Evolutionary conservation across 2,113 vertebrate species (phyloP).

Genomic region (Terrapene triunguis): DNA sequence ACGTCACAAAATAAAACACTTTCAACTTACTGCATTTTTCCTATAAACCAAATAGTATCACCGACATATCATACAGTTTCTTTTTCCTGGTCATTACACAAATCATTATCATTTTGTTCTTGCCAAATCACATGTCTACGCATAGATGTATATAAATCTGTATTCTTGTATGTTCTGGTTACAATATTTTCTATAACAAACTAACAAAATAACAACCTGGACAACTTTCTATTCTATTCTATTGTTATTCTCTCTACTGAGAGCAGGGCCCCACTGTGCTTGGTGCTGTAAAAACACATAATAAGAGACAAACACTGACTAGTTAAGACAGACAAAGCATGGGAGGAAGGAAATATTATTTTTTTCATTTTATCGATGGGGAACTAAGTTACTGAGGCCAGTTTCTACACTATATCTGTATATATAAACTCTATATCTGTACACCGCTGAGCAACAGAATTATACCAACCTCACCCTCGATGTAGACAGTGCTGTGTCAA

Average conservation of each 20-base stretch:
- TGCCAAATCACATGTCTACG: not conserved
- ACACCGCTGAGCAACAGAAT: not conserved
- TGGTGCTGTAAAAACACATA: not conserved
- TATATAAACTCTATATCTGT: not conserved
- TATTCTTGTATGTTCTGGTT: not conserved
- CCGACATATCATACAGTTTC: not conserved
- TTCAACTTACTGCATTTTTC: not conserved
- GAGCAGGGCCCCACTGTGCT: fast-evolving
- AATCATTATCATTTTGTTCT: not conserved
- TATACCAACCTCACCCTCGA: not conserved
- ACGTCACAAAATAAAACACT: not conserved
- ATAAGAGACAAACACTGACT: not conserved
- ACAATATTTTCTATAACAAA: not conserved
- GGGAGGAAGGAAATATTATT: not conserved
- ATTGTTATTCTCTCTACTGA: not conserved
- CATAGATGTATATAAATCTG: not conserved
- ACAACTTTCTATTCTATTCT: not conserved
- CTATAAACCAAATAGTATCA: not conserved
- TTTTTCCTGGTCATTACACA: not conserved
- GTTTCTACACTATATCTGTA: not conserved
- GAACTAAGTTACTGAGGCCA: not conserved
- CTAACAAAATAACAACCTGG: not conserved
- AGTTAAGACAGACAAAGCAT: not conserved
- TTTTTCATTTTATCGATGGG: not conserved
- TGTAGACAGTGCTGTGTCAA: not conserved